Base-by-base conservation (phyloP, 1,140 invertebrate genomes). In the Anadara kagoshimensis region DNA sequence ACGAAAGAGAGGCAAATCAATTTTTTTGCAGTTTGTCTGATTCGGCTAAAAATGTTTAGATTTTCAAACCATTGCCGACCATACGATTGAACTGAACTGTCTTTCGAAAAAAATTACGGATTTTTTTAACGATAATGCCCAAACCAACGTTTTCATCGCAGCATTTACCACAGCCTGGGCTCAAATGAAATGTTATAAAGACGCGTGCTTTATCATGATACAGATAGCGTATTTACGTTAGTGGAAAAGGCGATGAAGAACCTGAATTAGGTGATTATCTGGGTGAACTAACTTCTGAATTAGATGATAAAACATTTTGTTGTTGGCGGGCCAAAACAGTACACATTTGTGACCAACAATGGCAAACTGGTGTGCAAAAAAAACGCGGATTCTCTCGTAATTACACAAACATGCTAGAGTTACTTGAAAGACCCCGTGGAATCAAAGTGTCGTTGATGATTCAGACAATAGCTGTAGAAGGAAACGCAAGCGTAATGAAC, bases 91-190 rank as follows among this genome's bases (percentile, higher is more conserved):
- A n/a, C n/a, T 26, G 58, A 69, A 53, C 18, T 80, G 8, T 53
- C 65, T 51, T 70, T 62, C 53, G 41, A 41, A 36, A 58, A 72
- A 14, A 45, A 61, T 41, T 26, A 57, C 12, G 18, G 43, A n/a
- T 41, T 73, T 71, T 44, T 26, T 47, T 16, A 29, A 24, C 5
- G 36, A 44, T 67, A 58, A 69, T 49, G 45, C 22, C 29, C 63
- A 80, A 51, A 83, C 84, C 11, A 90, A 88, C 71, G 84, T 89
- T n/a, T 73, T 84, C 14, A 76, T 89, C 3, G 87, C 86, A 11
- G 80, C 81, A 0, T 90, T 84, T 58, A 86, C 83, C 5, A 90
- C 89, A 5, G 78, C 85, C 11, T 84, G 87, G 62, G 89, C 89
- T 0, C 68, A 89, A 3, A 61, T 90, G 81, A 88, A 74, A 62